Percentiles rank a stretch among this genome's conserved stretches.
These are phyloP conservation scores for Heteractis magnifica DNA, from an alignment of 92 coral and sea anemone species.

Conservation along the genomic window DNA sequence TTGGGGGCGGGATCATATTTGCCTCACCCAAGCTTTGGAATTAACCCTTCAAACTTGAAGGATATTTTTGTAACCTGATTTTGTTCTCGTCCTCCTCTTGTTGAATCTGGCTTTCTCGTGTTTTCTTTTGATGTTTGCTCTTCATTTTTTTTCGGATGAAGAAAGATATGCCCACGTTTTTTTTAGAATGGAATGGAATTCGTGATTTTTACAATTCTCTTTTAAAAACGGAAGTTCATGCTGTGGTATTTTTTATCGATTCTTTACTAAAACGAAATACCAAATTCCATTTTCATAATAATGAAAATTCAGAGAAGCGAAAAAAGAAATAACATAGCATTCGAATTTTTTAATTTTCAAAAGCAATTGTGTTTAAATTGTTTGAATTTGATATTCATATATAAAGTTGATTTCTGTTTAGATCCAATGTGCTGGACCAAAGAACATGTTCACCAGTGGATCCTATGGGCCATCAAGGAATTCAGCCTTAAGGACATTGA, in stretches of 20 bases:
- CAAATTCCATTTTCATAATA: background rate
- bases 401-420: constrained; percentile 5
- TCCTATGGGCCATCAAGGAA: constrained; percentile 97
- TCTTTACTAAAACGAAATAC: background rate
- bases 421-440: constrained; percentile 99
- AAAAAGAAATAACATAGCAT: background rate
- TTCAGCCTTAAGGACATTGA: constrained; percentile 97
- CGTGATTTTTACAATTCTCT: background rate
- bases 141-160: background rate
- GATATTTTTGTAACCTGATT: constrained; percentile 2
- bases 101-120: background rate
- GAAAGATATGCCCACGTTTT: background rate
- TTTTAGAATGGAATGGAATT: background rate
- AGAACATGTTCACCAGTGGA: constrained; percentile 98
- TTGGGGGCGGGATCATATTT: constrained; percentile 20
- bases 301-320: background rate
- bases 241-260: background rate
- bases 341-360: background rate
- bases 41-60: background rate
- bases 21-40: constrained; percentile 37
- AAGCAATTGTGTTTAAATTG: constrained; percentile 6
- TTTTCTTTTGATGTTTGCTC: background rate
- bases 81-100: background rate
- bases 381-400: background rate
- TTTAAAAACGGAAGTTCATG: background rate